Evolutionary conservation across 2,113 vertebrate species (phyloP), one percentile per base, ranked within the genome.

Genomic region (Tiliqua scincoides): DNA sequence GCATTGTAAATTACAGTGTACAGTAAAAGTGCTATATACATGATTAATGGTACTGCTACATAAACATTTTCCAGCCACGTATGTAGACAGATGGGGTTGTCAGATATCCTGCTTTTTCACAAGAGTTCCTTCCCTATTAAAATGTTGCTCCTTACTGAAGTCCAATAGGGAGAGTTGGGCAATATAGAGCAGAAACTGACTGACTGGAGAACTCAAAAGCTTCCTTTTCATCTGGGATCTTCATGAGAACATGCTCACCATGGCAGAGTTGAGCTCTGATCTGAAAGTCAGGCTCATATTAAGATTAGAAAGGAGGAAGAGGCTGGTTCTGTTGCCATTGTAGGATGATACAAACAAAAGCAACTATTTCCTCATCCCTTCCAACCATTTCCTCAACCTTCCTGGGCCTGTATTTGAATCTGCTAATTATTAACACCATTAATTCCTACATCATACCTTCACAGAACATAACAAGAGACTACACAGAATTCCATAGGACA

Each of bases 11-110:
- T 80, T 35, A 74, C 27, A 20, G 40, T 73, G 40, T 79, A 62
- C 37, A 73, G 68, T 52, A 68, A 80, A 72, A 80, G 59, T 73
- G 21, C 43, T 43, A 11, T 59, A 57, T 59, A 37, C 54, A 72
- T 79, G 71, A 80, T 80, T 80, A 73, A 86, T 52, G 23, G 11
- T 25, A 73, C 61, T 63, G 40, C 59, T 73, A n/a, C 73, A 32
- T 52, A 85, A 79, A 85, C 68, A 85, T 79, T 79, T 79, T 65
- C 40, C 77, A 80, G 57, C 3, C 59, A 37, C 68, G 35, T 74
- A 37, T 52, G 68, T 74, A 62, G 59, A 35, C 32, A 63, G 35
- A 73, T 17, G 20, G 10, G 57, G 27, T 72, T 79, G 57, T 25
- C 40, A 61, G 37, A 8, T 43, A 32, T n/a, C 37, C 54, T 15